A percentile compares a stretch with the other conserved stretches of the same genome.
phyloP scores from a whole-genome alignment of 2,113 vertebrate species.

The Alces alces region DNA sequence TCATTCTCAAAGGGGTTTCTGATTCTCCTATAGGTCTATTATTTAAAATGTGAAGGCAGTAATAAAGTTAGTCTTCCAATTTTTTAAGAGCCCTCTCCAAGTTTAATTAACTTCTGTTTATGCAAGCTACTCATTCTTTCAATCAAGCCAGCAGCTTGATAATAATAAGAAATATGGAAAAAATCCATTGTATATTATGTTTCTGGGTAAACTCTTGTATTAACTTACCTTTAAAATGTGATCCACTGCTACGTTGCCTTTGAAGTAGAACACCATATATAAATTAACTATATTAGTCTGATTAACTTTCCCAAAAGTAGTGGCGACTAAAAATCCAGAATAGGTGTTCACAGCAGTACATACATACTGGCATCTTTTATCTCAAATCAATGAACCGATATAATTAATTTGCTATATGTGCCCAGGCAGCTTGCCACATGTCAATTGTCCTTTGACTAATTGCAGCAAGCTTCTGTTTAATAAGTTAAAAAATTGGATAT shows the following conservation, averaged over 20 bases:
- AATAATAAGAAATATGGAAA: background rate
- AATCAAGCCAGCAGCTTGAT: background rate
- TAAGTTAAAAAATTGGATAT: background rate
- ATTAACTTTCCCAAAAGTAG: background rate
- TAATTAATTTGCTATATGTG: background rate
- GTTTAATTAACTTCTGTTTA: background rate
- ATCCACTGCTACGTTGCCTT: background rate
- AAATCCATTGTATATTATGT: background rate
- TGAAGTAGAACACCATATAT: background rate
- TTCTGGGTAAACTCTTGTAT: background rate
- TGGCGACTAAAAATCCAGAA: background rate
- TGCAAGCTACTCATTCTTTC: background rate
- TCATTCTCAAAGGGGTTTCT: background rate
- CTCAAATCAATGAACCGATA: background rate
- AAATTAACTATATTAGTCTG: background rate
- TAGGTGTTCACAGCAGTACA: background rate
- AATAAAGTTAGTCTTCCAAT: background rate
- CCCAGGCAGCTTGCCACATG: rapidly evolving
- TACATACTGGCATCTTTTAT: background rate
- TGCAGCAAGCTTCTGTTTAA: background rate
- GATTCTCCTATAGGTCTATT: background rate
- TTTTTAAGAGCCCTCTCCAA: background rate
- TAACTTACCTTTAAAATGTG: background rate
- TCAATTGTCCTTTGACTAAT: background rate
- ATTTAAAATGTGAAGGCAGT: background rate